Evolutionary conservation across 2,113 vertebrate genomes (phyloP).

Genomic region (Climacteris rufus): DNA sequence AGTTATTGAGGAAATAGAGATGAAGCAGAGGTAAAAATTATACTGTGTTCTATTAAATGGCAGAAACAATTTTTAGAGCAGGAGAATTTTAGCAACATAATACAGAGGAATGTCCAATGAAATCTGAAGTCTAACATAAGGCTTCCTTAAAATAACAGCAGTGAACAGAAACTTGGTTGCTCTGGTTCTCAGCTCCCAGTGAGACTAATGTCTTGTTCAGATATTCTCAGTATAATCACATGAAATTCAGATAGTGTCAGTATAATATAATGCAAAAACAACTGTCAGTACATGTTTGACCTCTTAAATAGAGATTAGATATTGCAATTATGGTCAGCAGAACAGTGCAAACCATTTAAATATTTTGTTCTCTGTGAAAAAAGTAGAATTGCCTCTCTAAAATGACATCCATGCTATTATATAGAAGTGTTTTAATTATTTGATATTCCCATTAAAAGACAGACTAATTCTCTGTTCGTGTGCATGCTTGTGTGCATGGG

Average conservation of each 20-base stretch:
- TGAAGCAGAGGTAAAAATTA: background rate
- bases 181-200: background rate
- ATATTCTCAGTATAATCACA: background rate
- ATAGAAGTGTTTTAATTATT: background rate
- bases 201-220: background rate
- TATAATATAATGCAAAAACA: background rate
- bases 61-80: background rate
- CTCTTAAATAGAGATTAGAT: background rate
- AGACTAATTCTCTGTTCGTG: background rate
- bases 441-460: background rate
- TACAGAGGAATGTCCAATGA: background rate
- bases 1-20: background rate
- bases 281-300: background rate
- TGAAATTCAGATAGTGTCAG: background rate
- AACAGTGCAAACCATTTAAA: background rate
- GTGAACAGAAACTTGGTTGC: background rate
- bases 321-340: background rate
- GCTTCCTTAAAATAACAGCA: background rate
- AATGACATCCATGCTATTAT: background rate
- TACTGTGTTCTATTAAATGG: background rate
- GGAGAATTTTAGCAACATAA: background rate
- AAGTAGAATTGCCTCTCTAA: background rate
- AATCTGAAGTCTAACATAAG: background rate
- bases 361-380: background rate
- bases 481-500: fast-evolving